Evolutionary conservation across 2,888 invertebrate species (phyloP), one percentile per base, ranked within the genome.

Genomic region (Capitulum mitella): DNA sequence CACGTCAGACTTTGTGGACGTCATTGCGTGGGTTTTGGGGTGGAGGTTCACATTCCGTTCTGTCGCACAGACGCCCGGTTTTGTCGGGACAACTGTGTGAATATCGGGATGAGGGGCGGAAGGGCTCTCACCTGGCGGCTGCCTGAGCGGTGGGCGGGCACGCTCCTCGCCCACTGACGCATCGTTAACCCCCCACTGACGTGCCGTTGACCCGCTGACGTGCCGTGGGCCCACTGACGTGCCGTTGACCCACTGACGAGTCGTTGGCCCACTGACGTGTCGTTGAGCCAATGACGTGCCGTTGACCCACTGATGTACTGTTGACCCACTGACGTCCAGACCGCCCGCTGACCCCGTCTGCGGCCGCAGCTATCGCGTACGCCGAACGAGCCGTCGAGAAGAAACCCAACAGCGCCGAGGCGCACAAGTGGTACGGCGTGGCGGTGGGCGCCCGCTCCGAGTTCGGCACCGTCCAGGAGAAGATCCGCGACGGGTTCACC

Each of bases 371-470:
- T 77, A 86, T 89, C 77, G 86, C 88, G 58, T 87, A 87, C 80
- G 91, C 91, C 78, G 85, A 87, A 78, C 84, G 85, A 80, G 89
- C 91, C 34, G 84, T 92, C 40, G 84, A 87, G 77, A 80, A 89
- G 6, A 86, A 88, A 80, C 84, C 87, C 1, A 84, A 86, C 34
- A 86, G 88, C 83, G 86, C 89, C 0, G 89, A 91, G 83, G 88
- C 90, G 29, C 91, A 92, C 85, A 92, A 92, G 85, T 92, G 92
- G 92, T 87, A 82, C 84, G 92, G 92, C 3, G 90, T 92, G 77
- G 87, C 91, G 26, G 83, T 91, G 77, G 92, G 92, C 29, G 86
- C 88, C 77, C 85, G 90, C 78, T 88, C 89, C 48, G 89, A 91
- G 79, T 90, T 88, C 83, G 87, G 89, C 78, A 86, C 89, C 0